Percentiles rank a stretch among this genome's conserved stretches.
phyloP scores from a whole-genome alignment of 2,797 vertebrate species.

The Euphonia xanthogaster region DNA sequence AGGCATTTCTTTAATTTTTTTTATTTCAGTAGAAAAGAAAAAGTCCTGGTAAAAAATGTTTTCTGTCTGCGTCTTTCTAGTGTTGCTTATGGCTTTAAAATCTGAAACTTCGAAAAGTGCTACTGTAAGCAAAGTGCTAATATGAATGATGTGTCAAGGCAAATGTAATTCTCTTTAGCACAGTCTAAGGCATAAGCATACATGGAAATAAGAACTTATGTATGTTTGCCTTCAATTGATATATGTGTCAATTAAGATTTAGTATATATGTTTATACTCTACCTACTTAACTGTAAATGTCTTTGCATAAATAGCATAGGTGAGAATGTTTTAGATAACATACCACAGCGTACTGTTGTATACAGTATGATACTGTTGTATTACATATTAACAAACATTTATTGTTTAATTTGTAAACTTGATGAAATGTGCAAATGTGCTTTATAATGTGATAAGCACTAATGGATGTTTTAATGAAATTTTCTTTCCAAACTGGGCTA shows the following conservation, averaged over 20 bases:
- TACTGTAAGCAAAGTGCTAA: constrained; percentile 31
- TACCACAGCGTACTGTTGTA: background rate
- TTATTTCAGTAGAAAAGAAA: background rate
- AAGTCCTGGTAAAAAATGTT: background rate
- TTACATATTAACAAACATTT: background rate
- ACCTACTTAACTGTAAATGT: background rate
- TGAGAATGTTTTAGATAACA: background rate
- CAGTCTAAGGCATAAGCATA: constrained; percentile 32
- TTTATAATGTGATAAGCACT: constrained; percentile 13
- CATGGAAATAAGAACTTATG: background rate
- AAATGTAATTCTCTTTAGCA: constrained; percentile 46
- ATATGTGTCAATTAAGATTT: background rate
- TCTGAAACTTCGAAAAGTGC: constrained; percentile 53
- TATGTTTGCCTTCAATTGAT: constrained; percentile 14
- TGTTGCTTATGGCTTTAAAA: constrained; percentile 35
- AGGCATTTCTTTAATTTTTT: background rate
- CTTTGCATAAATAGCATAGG: constrained; percentile 10
- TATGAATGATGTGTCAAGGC: constrained; percentile 4
- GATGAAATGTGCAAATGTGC: background rate
- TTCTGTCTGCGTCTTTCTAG: background rate
- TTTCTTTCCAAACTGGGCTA: background rate
- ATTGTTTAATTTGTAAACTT: background rate
- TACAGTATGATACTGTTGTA: background rate
- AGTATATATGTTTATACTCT: background rate
- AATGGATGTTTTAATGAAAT: constrained; percentile 42